These are phyloP conservation scores for Metallyticus violacea DNA, from an alignment of 2,888 invertebrate genomes.

Conservation along the genomic window DNA sequence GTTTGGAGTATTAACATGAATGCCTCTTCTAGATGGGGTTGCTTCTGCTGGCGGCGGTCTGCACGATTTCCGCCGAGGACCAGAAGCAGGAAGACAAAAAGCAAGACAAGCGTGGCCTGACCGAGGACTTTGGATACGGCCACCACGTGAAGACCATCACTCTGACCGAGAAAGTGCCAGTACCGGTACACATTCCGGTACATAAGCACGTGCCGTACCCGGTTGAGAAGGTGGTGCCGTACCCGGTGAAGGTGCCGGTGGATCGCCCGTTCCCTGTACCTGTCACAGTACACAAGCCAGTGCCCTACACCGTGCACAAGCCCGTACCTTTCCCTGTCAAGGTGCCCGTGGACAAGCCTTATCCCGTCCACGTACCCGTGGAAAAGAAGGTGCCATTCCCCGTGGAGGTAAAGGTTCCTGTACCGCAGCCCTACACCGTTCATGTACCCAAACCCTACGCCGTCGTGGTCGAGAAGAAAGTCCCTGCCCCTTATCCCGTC, in stretches of 20 bases:
- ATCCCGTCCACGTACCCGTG: constrained; percentile 57
- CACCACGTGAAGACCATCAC: constrained; percentile 18
- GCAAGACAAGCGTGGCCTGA: constrained; percentile 17
- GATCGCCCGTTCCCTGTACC: constrained; percentile 27
- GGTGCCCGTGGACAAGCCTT: constrained; percentile 67
- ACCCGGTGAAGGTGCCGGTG: constrained; percentile 29
- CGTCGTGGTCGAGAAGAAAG: constrained; percentile 50
- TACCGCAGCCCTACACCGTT: constrained; percentile 35
- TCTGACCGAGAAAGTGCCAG: constrained; percentile 20
- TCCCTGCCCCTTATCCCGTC: constrained; percentile 54
- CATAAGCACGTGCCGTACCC: constrained; percentile 57
- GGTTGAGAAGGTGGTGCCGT: constrained; percentile 61
- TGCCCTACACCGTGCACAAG: constrained; percentile 32
- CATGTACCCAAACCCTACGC: constrained; percentile 57
- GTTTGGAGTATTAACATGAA: no score
- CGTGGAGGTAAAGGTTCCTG: constrained; percentile 32
- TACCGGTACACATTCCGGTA: constrained; percentile 37
- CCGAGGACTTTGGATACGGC: not conserved
- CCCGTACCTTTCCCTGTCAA: constrained; percentile 50
- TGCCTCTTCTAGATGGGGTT: not conserved
- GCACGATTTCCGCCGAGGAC: not conserved
- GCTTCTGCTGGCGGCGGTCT: not conserved
- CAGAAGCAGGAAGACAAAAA: not conserved
- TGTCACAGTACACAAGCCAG: constrained; percentile 28
- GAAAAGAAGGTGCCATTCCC: constrained; percentile 51